Conservation (phyloP, 2,113 vertebrate genomes). For the Puntigrus tetrazona region DNA sequence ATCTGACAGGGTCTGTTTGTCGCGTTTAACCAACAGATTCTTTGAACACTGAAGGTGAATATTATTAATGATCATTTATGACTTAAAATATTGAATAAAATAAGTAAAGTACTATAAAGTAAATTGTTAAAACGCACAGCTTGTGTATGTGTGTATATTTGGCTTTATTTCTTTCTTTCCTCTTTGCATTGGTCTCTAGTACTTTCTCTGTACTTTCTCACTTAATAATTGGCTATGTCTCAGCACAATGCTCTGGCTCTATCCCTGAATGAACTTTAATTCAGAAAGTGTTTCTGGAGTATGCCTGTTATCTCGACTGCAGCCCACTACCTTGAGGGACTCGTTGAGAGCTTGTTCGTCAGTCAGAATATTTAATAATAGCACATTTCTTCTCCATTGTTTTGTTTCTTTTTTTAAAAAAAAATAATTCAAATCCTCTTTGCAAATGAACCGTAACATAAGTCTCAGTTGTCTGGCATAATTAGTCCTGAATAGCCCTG, state of each 20-base stretch:
- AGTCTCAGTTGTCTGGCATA: constrained; percentile 34
- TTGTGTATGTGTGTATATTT: not conserved
- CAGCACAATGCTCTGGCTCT: constrained; percentile 15
- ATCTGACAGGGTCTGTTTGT: not conserved
- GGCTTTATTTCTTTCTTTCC: not conserved
- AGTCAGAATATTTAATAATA: constrained; percentile 22
- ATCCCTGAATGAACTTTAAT: constrained; percentile 36
- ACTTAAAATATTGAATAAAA: too few species aligned
- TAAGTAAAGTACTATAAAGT: too few species aligned
- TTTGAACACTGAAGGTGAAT: not conserved
- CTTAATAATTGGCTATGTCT: constrained; percentile 45
- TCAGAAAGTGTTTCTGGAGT: constrained; percentile 36
- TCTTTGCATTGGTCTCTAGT: not conserved
- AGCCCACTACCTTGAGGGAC: constrained; percentile 40
- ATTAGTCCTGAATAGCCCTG: constrained; percentile 41
- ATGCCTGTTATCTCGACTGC: constrained; percentile 40
- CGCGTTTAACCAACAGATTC: too few species aligned
- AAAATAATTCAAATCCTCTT: not conserved
- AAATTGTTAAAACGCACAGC: not conserved
- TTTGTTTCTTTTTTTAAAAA: not conserved
- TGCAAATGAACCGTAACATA: constrained; percentile 22
- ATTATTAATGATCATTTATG: not conserved
- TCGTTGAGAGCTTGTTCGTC: constrained; percentile 21
- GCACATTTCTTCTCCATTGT: not conserved
- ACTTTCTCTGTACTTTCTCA: constrained; percentile 40